phyloP scores from a whole-genome alignment of 2,888 invertebrate genomes.

The Nomada fabriciana region DNA sequence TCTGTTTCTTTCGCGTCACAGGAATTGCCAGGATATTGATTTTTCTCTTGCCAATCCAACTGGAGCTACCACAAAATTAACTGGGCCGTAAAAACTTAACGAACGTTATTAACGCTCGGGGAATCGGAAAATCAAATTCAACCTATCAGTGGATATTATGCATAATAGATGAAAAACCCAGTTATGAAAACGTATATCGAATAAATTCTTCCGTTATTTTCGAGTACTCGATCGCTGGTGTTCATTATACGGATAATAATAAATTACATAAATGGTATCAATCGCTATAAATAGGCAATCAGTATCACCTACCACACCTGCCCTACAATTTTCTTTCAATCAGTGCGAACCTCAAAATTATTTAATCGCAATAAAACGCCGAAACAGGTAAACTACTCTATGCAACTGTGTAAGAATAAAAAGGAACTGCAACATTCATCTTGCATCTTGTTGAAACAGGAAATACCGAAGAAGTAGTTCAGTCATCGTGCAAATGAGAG shows the following conservation, averaged over 20 bases:
- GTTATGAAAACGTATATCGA: no score
- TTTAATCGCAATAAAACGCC: not conserved
- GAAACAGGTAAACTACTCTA: no score
- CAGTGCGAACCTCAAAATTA: not conserved
- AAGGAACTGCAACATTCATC: not conserved
- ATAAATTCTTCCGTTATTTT: not conserved
- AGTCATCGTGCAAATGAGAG: slow-evolving; percentile 39
- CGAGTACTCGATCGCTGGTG: not conserved
- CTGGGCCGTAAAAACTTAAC: not conserved
- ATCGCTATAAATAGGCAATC: no score
- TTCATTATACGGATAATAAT: not conserved
- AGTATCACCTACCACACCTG: no score
- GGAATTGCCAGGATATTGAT: not conserved
- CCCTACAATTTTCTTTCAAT: not conserved
- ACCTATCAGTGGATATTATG: not conserved
- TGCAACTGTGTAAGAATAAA: no score
- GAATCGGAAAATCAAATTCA: not conserved
- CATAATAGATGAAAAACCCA: not conserved
- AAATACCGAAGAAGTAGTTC: not conserved
- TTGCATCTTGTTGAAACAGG: not conserved
- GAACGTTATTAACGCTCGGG: not conserved
- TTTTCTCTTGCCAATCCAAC: slow-evolving; percentile 9
- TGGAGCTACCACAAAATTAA: not conserved
- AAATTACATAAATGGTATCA: no score
- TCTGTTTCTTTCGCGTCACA: not conserved